Evolutionary conservation across 2,797 vertebrate species (phyloP).

Genomic region (Fringilla coelebs): DNA sequence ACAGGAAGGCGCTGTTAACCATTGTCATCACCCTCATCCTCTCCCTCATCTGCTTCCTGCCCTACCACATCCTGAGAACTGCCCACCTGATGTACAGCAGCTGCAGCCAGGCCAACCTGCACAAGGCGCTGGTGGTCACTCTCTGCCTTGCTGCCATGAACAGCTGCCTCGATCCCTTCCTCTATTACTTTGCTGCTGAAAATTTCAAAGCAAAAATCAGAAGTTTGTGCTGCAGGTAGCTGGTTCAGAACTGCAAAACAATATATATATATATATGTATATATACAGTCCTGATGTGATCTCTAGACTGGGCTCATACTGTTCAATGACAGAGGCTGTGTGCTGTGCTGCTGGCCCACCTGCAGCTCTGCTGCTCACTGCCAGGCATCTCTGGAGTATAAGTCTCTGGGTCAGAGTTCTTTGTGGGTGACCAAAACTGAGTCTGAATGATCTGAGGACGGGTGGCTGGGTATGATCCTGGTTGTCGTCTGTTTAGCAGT

Average conservation of each 20-base stretch:
- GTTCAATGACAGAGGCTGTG: background rate
- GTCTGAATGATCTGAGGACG: background rate
- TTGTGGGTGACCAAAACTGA: background rate
- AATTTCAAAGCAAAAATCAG: slow-evolving; percentile 72
- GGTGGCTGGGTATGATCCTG: background rate
- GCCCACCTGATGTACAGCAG: slow-evolving; percentile 44
- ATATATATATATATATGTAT: too few species aligned
- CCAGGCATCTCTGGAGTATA: background rate
- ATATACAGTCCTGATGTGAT: accelerated
- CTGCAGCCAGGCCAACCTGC: background rate
- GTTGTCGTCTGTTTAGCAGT: background rate
- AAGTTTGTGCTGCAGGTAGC: background rate
- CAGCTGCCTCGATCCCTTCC: slow-evolving; percentile 77
- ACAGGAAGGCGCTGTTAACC: slow-evolving; percentile 72
- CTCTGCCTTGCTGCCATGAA: slow-evolving; percentile 74
- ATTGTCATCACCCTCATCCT: slow-evolving; percentile 73
- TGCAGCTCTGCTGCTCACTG: background rate
- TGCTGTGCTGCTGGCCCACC: background rate
- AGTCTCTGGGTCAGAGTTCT: background rate
- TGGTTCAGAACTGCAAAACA: background rate
- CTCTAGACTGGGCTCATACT: background rate
- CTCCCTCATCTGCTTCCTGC: slow-evolving; percentile 79
- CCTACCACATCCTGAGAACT: slow-evolving; percentile 76
- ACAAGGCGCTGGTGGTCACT: slow-evolving; percentile 69
- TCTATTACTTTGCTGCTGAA: slow-evolving; percentile 79